These are phyloP conservation scores for Antechinus stuartii DNA, from an alignment of 2,113 vertebrate genomes.

Conservation along the genomic window DNA sequence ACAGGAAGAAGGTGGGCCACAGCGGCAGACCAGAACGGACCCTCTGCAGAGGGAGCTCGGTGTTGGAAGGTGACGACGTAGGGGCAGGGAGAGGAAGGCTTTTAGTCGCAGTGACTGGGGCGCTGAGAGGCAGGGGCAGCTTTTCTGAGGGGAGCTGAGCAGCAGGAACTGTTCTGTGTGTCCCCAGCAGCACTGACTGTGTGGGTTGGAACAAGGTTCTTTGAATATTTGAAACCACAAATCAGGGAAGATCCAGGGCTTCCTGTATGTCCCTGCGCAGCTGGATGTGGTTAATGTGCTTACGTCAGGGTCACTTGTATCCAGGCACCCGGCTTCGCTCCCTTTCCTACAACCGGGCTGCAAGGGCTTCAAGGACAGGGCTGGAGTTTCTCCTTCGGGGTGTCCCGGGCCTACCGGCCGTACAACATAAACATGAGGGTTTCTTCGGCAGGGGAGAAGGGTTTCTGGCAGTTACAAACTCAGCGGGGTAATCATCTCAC, in stretches of 20 bases:
- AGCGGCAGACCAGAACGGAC: background rate
- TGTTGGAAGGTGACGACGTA: background rate
- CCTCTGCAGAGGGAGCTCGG: background rate
- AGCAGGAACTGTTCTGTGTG: slow-evolving; percentile 12
- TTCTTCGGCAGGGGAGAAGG: background rate
- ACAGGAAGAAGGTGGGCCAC: background rate
- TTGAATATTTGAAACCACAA: slow-evolving; percentile 65
- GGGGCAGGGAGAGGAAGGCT: background rate
- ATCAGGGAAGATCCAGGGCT: slow-evolving; percentile 67
- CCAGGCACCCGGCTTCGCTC: background rate
- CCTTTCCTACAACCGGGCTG: background rate
- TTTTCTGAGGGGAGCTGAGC: slow-evolving; percentile 16
- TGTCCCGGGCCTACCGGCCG: background rate
- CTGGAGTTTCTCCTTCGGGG: slow-evolving; percentile 1
- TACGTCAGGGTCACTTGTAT: slow-evolving; percentile 29
- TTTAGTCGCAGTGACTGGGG: background rate
- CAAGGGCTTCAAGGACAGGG: background rate
- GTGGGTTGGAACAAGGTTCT: slow-evolving; percentile 30
- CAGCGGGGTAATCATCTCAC: background rate
- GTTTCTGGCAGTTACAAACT: background rate
- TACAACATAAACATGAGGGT: background rate
- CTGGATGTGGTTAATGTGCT: slow-evolving; percentile 57
- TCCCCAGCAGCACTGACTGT: background rate
- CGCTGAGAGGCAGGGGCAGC: slow-evolving; percentile 7
- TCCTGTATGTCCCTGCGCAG: slow-evolving; percentile 62